phyloP scores from a whole-genome alignment of 1,140 invertebrate genomes.

The Tetranychus urticae region DNA sequence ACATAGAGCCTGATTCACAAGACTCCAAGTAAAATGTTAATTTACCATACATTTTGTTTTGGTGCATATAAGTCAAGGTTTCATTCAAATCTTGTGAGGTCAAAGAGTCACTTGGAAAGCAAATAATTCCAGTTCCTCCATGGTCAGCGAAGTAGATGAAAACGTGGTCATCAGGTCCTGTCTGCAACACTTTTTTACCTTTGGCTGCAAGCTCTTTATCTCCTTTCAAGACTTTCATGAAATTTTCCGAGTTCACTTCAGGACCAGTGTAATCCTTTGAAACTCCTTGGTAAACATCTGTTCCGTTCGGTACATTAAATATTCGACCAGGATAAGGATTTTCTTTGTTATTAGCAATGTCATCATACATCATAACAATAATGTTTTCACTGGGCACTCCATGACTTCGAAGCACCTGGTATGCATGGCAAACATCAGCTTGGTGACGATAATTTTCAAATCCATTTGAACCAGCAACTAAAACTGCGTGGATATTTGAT shows the following conservation, averaged over 20 bases:
- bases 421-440: conserved; percentile 37
- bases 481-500: not conserved
- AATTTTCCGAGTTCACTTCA: conserved; percentile 23
- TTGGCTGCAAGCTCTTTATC: conserved; percentile 16
- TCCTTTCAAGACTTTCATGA: conserved; percentile 30
- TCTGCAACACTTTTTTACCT: conserved; percentile 21
- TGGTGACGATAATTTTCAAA: conserved; percentile 36
- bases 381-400: conserved; percentile 33
- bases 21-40: conserved; percentile 38
- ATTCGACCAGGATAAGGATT: conserved; percentile 33
- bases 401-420: conserved; percentile 30
- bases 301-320: conserved; percentile 32
- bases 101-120: conserved; percentile 26
- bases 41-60: conserved; percentile 22
- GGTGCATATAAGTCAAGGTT: conserved; percentile 23
- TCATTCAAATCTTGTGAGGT: conserved; percentile 21
- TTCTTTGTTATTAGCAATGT: conserved; percentile 28
- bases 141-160: conserved; percentile 42
- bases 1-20: conserved; percentile 42
- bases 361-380: conserved; percentile 38
- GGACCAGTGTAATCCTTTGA: conserved; percentile 30
- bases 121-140: conserved; percentile 31
- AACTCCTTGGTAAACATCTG: conserved; percentile 32
- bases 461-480: conserved; percentile 25
- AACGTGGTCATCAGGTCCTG: conserved; percentile 31